Evolutionary conservation across 1,140 invertebrate genomes (phyloP), one percentile per base, ranked within the genome.

Genomic region (Gonioctena quinquepunctata): DNA sequence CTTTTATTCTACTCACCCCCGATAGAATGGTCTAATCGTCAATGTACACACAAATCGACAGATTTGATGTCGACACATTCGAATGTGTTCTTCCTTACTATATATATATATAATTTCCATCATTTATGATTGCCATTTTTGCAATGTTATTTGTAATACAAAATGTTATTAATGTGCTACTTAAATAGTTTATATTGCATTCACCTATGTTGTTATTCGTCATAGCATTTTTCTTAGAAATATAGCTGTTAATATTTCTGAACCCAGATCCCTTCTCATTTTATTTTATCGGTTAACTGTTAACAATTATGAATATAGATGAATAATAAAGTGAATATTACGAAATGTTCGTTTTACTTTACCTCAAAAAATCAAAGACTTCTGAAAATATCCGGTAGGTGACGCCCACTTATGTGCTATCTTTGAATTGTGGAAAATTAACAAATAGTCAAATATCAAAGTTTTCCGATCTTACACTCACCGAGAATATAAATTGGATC

Each of bases 201-300:
- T 69, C 69, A 62, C 67, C 49, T 54, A 42, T 59, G 63, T 60
- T 71, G 61, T 71, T 74, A 71, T 65, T 66, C 54, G 62, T 74
- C 66, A 70, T 66, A 54, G 62, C 63, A 69, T 64, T 73, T 68
- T 71, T 68, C 49, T 73, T 71, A 73, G 61, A 64, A 76, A 68
- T 74, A 63, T 77, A 75, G 75, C 68, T 71, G 73, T 77, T 77
- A 72, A 74, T 72, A 71, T 33, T 73, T 73, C 63, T 64, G 69
- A 60, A 57, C 57, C 59, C 27, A 77, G 74, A 69, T 54, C 61
- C 68, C 50, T 65, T 70, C 50, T 70, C 66, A 72, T 75, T 67
- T 66, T 76, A 65, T 76, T 73, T 16, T 64, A 67, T 73, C 69
- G 71, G 71, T 76, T 76, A 68, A 76, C 71, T 76, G 74, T 76